Percentiles rank a stretch among this genome's conserved stretches.
phyloP scores from a whole-genome alignment of 1,140 invertebrate species.

The Nephila pilipes region DNA sequence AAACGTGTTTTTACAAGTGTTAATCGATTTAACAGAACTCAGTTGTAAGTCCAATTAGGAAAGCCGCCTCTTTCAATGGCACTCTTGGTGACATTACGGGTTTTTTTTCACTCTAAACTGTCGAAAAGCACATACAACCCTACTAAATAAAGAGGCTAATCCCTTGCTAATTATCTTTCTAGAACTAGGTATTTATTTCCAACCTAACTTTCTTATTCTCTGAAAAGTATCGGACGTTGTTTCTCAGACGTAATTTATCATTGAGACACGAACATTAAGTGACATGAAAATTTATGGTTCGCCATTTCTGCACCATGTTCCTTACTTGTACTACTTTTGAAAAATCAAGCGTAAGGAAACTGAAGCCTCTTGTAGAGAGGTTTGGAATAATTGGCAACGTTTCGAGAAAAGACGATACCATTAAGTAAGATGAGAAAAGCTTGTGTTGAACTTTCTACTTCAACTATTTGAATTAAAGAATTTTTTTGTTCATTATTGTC shows the following conservation, averaged over 20 bases:
- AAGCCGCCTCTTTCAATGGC: background rate
- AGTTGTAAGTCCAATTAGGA: conserved; percentile 1
- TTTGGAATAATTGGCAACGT: background rate
- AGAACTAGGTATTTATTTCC: background rate
- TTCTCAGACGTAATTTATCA: conserved; percentile 13
- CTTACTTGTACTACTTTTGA: conserved; percentile 9
- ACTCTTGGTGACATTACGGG: background rate
- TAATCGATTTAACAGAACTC: background rate
- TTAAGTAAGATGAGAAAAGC: background rate
- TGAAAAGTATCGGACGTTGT: conserved; percentile 12
- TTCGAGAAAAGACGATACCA: background rate
- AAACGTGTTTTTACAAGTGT: background rate
- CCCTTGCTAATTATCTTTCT: conserved; percentile 3
- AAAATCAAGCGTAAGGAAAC: background rate
- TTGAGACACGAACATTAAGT: background rate
- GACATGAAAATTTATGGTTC: background rate
- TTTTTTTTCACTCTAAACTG: background rate
- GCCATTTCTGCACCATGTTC: background rate
- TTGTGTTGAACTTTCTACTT: background rate
- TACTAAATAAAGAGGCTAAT: background rate
- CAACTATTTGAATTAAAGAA: no score
- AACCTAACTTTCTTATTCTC: conserved; percentile 7
- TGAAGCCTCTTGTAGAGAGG: background rate
- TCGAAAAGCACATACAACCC: background rate
- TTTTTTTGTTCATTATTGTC: no score